Evolutionary conservation across 2,888 invertebrate species (phyloP).

Genomic region (Amblyjoppa proteus): DNA sequence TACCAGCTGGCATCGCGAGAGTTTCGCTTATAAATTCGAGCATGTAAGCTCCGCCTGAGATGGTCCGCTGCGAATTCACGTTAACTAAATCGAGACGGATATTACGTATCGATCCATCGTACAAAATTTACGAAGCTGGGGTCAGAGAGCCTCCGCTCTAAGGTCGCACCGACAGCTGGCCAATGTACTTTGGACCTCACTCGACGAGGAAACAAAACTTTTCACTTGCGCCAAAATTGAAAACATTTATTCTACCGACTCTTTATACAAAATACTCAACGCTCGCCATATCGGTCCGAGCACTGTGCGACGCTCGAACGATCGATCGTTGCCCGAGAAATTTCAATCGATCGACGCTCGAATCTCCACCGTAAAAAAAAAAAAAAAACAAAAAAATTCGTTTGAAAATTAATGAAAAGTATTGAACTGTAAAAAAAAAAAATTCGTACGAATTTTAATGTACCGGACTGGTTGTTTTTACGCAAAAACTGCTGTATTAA

Average conservation of each 20-base stretch:
- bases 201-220: neutral
- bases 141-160: neutral
- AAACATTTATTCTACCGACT: neutral
- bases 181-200: slow-evolving; percentile 14
- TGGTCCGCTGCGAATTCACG: slow-evolving; percentile 20
- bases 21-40: slow-evolving; percentile 17
- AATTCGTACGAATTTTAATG: too few species aligned
- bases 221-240: neutral
- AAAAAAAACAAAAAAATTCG: too few species aligned
- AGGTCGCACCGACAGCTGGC: slow-evolving; percentile 28
- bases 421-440: too few species aligned
- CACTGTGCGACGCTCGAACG: too few species aligned
- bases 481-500: too few species aligned
- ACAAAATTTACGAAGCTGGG: slow-evolving; percentile 32
- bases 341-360: too few species aligned
- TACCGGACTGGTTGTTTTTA: too few species aligned
- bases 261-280: neutral
- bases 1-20: slow-evolving; percentile 14
- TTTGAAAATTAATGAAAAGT: too few species aligned
- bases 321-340: too few species aligned
- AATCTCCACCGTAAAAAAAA: too few species aligned
- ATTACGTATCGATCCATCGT: slow-evolving; percentile 25
- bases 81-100: slow-evolving; percentile 13
- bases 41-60: neutral
- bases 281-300: neutral